Evolutionary conservation across 64 coral and sea anemone species (phyloP).

Genomic region (Pachyseris speciosa): DNA sequence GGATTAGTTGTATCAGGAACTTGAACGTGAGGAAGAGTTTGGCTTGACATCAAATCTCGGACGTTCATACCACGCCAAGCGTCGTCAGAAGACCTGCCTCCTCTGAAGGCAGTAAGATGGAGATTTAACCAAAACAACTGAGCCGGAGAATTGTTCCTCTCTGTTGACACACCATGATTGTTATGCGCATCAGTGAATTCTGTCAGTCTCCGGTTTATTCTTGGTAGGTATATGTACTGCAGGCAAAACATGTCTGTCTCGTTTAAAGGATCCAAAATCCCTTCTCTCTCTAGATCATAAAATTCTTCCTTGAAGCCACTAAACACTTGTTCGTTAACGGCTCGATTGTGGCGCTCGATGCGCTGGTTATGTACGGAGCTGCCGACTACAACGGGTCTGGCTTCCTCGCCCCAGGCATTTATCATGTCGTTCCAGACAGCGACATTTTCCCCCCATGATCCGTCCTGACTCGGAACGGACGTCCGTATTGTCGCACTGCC

Average conservation of each 20-base stretch:
- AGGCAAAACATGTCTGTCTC: constrained; percentile 69
- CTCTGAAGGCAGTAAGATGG: background rate
- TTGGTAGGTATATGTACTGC: constrained; percentile 70
- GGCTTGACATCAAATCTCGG: background rate
- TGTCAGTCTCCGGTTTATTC: constrained; percentile 49
- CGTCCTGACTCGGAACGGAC: constrained; percentile 40
- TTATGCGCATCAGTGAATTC: constrained; percentile 62
- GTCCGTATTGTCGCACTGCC: constrained; percentile 30
- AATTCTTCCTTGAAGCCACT: constrained; percentile 48
- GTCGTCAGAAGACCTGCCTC: background rate
- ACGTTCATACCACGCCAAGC: background rate
- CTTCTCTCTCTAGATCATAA: constrained; percentile 52
- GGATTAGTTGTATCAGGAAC: constrained; percentile 7
- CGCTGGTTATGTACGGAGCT: constrained; percentile 69
- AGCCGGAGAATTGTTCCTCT: constrained; percentile 37
- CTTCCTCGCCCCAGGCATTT: background rate
- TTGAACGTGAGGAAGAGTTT: background rate
- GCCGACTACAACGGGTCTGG: constrained; percentile 39
- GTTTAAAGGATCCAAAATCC: constrained; percentile 61
- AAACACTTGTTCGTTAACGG: constrained; percentile 36
- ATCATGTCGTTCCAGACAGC: constrained; percentile 67
- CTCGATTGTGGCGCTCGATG: constrained; percentile 65
- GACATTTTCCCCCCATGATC: constrained; percentile 67
- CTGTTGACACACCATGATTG: constrained; percentile 71
- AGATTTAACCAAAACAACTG: constrained; percentile 48